Base-by-base conservation (phyloP, 2,888 invertebrate species). In the Aromia moschata region DNA sequence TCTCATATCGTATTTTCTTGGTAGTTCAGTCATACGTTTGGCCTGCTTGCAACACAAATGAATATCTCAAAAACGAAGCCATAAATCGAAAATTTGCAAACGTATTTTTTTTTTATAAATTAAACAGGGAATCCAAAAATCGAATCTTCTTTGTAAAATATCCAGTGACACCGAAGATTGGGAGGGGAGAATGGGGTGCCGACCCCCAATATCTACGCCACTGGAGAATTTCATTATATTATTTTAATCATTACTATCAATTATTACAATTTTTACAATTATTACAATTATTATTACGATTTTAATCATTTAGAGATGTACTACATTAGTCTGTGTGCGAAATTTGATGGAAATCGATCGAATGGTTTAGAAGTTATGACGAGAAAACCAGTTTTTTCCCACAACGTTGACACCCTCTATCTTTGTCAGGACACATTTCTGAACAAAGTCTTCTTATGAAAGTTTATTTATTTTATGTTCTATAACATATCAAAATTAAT, bases 11-110 rank as follows among this genome's bases (percentile, higher is more conserved):
- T 25, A 25, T 25, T 25, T 25, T 25, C 25, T 25, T 25, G 25
- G 25, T 25, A 25, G 25, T 25, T 25, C 25, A 25, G 25, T 25
- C 25, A 25, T 25, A 25, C 3, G 25, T 25, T 25, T 25, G 25
- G 25, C 25, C 25, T 25, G 25, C 25, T 25, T 25, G 25, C 25
- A 25, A 25, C 25, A 25, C 25, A 25, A 25, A 25, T 17, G 25
- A 43, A 53, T 30, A 43, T 38, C 44, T 37, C 18, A 16, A 31
- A 45, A 46, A 46, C 55, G 55, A 44, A 45, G 30, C 46, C 25
- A 46, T 36, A 36, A 41, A 45, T 14, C 38, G 7, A 38, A 30
- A 20, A 18, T 33, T 49, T 18, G 17, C 15, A 18, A 44, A 17
- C 12, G 4, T 37, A 37, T 37, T 14, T 11, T 10, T 37, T 11